Evolutionary conservation across 2,888 invertebrate species (phyloP), one percentile per base, ranked within the genome.

Genomic region (Drosophila leonis): DNA sequence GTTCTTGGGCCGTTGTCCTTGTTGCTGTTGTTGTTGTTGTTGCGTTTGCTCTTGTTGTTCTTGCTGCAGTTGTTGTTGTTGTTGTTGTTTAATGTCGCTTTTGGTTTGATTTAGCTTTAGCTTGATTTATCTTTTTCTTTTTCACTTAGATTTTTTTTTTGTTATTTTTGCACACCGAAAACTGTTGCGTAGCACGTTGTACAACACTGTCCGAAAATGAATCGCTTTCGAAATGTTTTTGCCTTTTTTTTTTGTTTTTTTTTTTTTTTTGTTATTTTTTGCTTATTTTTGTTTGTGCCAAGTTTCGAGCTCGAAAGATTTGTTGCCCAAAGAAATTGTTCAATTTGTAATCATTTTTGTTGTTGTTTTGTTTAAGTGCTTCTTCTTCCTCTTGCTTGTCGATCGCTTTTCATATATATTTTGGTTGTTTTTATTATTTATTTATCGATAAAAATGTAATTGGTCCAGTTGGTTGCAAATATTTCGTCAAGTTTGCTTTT

Each of bases 401-500:
- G 31, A 42, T 42, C 35, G 59, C 37, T 37, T 54, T 64, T 65
- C 56, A n/a, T 41, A 20, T 54, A 57, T 35, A 33, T 65, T 57
- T 67, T 49, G 12, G 52, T 54, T 52, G 35, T 39, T 64, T 63
- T 64, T 61, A 15, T 69, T 33, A 33, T 46, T 52, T 68, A 57
- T 61, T 65, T 72, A 65, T 80, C 80, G 82, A 82, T 83, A 87
- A 82, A 83, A 73, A 74, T 76, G 71, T 80, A 75, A 76, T 88
- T 88, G 88, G 82, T 87, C 88, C 83, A 83, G 78, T 86, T 87
- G 80, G 82, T 84, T 80, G 74, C 82, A 72, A 74, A 74, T 65
- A 62, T 70, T 77, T 81, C 81, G 65, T 73, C 78, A 69, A 72
- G 52, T 65, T 66, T 77, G 64, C 74, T 41, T 74, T 56, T 74